A percentile compares a stretch with the other conserved stretches of the same genome.
Conservation (phyloP, 2,888 invertebrate species). For the Blomia tropicalis region DNA sequence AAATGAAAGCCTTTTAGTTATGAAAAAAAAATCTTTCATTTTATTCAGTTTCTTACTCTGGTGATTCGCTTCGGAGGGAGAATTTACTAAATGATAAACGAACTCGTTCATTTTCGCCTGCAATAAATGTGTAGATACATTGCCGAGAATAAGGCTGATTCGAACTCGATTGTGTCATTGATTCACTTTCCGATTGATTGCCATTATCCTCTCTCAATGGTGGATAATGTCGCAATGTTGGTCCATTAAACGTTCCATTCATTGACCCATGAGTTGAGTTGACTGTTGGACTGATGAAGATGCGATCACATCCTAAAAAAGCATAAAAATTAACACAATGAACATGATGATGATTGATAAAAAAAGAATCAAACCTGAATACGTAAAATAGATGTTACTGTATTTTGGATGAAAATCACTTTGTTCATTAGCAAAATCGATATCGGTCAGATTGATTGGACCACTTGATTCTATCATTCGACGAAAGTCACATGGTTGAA, state of each 20-base stretch:
- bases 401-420: no score
- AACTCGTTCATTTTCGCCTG: conserved; percentile 76
- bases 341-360: no score
- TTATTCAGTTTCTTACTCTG: conserved; percentile 92
- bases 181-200: neutral
- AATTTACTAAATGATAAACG: conserved; percentile 75
- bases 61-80: conserved; percentile 78
- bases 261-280: conserved; percentile 38
- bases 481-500: no score
- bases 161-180: no score
- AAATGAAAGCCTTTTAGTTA: no score
- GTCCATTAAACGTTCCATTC: conserved; percentile 76
- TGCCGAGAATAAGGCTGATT: conserved; percentile 47
- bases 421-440: no score
- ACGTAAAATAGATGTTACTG: no score
- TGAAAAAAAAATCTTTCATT: no score
- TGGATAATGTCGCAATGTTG: conserved; percentile 38
- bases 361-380: no score
- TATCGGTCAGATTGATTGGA: no score
- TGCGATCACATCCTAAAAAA: conserved; percentile 92
- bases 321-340: no score
- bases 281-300: conserved; percentile 58
- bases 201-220: neutral
- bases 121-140: conserved; percentile 88
- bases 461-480: no score